Base-by-base conservation (phyloP, 2,113 vertebrate species). In the Zapus hudsonius region DNA sequence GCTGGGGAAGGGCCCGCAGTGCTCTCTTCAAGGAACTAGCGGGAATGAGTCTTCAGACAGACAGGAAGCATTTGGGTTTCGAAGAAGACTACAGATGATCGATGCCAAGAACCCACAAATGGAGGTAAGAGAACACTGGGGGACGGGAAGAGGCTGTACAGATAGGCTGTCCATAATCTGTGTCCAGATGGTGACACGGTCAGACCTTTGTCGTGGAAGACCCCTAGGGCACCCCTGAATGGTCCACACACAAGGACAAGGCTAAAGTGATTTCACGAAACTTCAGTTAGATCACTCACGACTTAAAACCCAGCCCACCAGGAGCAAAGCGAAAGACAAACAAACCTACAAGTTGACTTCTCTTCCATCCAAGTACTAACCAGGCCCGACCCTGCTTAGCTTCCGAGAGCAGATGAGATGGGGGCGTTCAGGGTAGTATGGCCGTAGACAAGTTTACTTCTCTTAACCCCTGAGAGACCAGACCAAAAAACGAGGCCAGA, bases 201-300 rank as follows among this genome's bases (percentile, higher is more conserved):
- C 38, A 42, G 40, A 52, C 61, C 59, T 4, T 5, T 33, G 31
- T 75, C 44, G 19, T n/a, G 15, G 67, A 67, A 89, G 40, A 66
- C 36, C 38, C 55, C 5, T 4, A 3, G 0, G 3, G n/a, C 19
- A 75, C 66, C 55, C 31, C 0, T 31, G 36, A 92, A 86, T 0
- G 7, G 33, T n/a, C n/a, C n/a, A n/a, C n/a, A n/a, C 76, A 70
- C 38, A 70, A 29, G 91, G 40, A 52, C 87, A 84, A 79, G 9
- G 19, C 16, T 55, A 42, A 0, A 0, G 63, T 38, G 0, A 27
- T 0, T 29, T 33, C 44, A 80, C 25, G 83, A 59, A 83, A 17
- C 76, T 29, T 66, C 15, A 12, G 40, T 55, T 7, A 69, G 1
- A 40, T 7, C 13, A 16, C 0, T 31, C 0, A 5, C 23, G 20